phyloP scores from a whole-genome alignment of 2,888 invertebrate species.

The Scaptomyza caliginosa region DNA sequence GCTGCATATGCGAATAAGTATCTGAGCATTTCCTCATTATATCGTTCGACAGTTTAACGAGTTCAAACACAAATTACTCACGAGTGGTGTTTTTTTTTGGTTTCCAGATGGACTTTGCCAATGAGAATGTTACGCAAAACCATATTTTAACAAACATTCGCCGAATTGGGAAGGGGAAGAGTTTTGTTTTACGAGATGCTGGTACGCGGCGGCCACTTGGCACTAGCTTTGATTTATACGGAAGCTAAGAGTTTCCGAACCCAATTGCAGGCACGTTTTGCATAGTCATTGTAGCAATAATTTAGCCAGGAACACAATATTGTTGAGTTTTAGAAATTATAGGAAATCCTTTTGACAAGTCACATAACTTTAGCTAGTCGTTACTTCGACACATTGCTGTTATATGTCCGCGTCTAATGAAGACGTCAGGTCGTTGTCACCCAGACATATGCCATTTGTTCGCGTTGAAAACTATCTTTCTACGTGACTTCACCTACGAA shows the following conservation, averaged over 20 bases:
- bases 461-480: slow-evolving; percentile 64
- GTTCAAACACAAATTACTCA: slow-evolving; percentile 74
- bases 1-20: slow-evolving; percentile 63
- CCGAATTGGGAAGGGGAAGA: slow-evolving; percentile 56
- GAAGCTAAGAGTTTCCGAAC: slow-evolving; percentile 1
- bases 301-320: slow-evolving; percentile 44
- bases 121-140: slow-evolving; percentile 71
- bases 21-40: slow-evolving; percentile 55
- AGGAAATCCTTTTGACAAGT: slow-evolving; percentile 74
- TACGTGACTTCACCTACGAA: slow-evolving; percentile 82
- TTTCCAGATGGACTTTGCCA: no score
- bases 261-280: not conserved
- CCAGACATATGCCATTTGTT: slow-evolving; percentile 70
- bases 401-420: slow-evolving; percentile 75
- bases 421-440: slow-evolving; percentile 77
- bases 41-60: slow-evolving; percentile 74
- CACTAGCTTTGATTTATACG: slow-evolving; percentile 68
- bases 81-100: no score
- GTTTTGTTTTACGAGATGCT: slow-evolving; percentile 65
- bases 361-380: slow-evolving; percentile 66
- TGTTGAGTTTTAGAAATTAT: slow-evolving; percentile 60
- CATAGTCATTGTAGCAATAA: slow-evolving; percentile 25
- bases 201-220: slow-evolving; percentile 21
- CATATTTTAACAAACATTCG: slow-evolving; percentile 78
- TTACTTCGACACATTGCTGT: slow-evolving; percentile 62